Evolutionary conservation across 1,140 invertebrate species (phyloP), one percentile per base, ranked within the genome.

Genomic region (Dreissena polymorpha): DNA sequence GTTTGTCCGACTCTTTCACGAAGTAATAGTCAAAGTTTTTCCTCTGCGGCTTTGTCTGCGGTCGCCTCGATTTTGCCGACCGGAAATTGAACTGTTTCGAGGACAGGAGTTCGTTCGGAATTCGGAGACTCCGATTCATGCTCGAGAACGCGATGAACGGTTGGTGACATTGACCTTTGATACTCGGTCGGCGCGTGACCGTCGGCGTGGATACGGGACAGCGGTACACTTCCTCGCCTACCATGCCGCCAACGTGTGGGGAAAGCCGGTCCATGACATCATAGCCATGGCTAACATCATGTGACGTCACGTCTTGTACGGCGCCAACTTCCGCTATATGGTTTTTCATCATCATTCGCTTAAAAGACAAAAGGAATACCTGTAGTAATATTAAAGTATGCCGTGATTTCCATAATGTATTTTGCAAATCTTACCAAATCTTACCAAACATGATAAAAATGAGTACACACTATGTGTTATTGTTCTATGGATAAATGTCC

Each of bases 11-110:
- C 14, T 73, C 67, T n/a, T 53, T 67, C 39, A 82, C 79, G 68
- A 82, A 82, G n/a, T 82, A 82, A 65, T 64, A 82, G 39, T 82
- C 79, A 65, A 82, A 67, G 63, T 82, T 82, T 65, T 82, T 82
- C 27, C 72, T 82, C 39, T 82, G 79, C 12, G 79, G 57, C 49
- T 82, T 82, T 23, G 79, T 60, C 39, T 29, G 57, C 2, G 67
- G 78, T 25, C 78, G 65, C 3, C 49, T 53, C 12, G 55, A 21
- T 67, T 82, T 73, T 7, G 16, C 7, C n/a, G 21, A 50, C 50
- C 57, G 57, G 23, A 65, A 55, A 21, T 67, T 68, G 13, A 71
- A 74, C 0, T 80, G 55, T 73, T 82, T 82, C 2, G 70, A 70
- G 0, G 55, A 29, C 23, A 57, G 18, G 27, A 73, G 55, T 18